Evolutionary conservation across 2,888 invertebrate genomes (phyloP).

Genomic region (Scaptomyza flava): DNA sequence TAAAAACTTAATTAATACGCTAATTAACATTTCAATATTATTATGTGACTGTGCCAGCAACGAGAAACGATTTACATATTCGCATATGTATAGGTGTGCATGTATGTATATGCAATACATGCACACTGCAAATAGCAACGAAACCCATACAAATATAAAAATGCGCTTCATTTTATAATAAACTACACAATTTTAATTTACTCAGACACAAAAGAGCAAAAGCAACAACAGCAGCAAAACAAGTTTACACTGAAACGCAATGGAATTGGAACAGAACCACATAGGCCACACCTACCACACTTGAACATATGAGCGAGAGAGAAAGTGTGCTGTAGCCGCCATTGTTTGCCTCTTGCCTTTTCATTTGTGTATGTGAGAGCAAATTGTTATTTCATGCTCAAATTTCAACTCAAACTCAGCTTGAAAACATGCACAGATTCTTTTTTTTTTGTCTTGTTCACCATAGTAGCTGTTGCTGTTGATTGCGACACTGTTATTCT

Average conservation of each 20-base stretch:
- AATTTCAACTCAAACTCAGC: conserved; percentile 31
- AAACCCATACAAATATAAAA: conserved; percentile 71
- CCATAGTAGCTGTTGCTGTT: conserved; percentile 68
- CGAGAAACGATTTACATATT: conserved; percentile 59
- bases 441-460: conserved; percentile 39
- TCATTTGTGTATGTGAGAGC: conserved; percentile 38
- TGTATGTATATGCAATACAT: conserved; percentile 2
- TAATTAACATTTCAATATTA: conserved; percentile 76
- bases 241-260: conserved; percentile 42
- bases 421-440: conserved; percentile 24
- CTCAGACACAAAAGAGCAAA: conserved; percentile 56
- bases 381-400: conserved; percentile 17
- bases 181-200: conserved; percentile 83
- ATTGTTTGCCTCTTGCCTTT: conserved; percentile 54
- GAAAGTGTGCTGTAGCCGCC: conserved; percentile 51
- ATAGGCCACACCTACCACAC: conserved; percentile 53
- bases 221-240: conserved; percentile 20
- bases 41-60: conserved; percentile 63
- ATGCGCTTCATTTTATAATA: conserved; percentile 83
- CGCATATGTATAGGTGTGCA: conserved; percentile 15
- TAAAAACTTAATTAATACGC: conserved; percentile 72
- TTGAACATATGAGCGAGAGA: conserved; percentile 15
- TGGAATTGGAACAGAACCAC: conserved; percentile 41
- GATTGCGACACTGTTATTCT: conserved; percentile 40
- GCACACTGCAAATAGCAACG: conserved; percentile 25